These are phyloP conservation scores for Camelus dromedarius DNA, from an alignment of 2,113 vertebrate species.

Conservation along the genomic window DNA sequence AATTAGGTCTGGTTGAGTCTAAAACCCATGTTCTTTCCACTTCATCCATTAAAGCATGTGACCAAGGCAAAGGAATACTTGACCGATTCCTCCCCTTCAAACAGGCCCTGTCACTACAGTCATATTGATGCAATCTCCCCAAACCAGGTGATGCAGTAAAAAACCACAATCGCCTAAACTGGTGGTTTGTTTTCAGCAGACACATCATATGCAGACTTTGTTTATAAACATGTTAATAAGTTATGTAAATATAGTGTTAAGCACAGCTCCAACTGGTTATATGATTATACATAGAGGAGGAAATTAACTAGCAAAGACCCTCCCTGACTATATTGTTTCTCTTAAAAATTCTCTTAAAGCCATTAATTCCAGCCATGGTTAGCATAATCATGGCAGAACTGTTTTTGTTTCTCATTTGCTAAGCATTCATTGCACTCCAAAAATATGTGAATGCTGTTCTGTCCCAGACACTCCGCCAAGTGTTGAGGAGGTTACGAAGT, in stretches of 20 bases:
- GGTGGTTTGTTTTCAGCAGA: not conserved
- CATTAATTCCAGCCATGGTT: not conserved
- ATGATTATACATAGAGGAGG: not conserved
- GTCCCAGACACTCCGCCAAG: not conserved
- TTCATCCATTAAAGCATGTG: not conserved
- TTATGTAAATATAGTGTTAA: not conserved
- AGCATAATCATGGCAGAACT: not conserved
- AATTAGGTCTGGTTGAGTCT: constrained; percentile 1
- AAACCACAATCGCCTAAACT: not conserved
- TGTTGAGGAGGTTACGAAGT: not conserved
- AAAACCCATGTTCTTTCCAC: not conserved
- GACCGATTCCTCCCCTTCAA: not conserved
- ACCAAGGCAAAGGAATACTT: not conserved
- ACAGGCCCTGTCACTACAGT: not conserved
- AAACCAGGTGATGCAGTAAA: not conserved
- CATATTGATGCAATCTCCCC: not conserved
- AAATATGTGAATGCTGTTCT: not conserved
- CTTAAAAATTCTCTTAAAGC: constrained; percentile 17
- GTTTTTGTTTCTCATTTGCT: not conserved
- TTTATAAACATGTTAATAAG: not conserved
- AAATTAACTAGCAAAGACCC: not conserved
- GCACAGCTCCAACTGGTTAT: not conserved
- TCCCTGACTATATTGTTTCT: not conserved
- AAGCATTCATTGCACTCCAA: not conserved
- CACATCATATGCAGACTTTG: not conserved